Base-by-base conservation (phyloP, 2,113 vertebrate genomes). In the Epinephelus lanceolatus region DNA sequence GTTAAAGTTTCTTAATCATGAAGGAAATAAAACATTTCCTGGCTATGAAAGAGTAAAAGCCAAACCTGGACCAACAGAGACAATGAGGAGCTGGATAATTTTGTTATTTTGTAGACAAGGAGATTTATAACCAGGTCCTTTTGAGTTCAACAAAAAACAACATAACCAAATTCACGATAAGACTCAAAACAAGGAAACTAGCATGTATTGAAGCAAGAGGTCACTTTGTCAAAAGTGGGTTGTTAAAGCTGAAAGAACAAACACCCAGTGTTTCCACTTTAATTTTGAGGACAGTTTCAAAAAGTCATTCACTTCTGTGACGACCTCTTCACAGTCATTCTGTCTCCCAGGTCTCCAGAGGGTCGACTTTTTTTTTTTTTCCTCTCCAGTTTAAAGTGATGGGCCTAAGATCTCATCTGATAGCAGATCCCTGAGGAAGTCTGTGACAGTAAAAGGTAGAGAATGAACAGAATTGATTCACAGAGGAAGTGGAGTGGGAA, bases 391-490 rank as follows among this genome's bases (percentile, higher is more conserved):
- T 87, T 66, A 83, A 88, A 85, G 75, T 72, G 75, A 87, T 84
- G 53, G 47, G 45, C 56, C 61, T 75, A 25, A 85, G 76, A 91
- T 86, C 66, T 87, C 62, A 71, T 81, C 73, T 71, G 80, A 84
- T 83, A 86, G 62, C 27, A 49, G 49, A 75, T 85, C 83, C 42
- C 83, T 0, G 30, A 90, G 78, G 85, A 86, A 56, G 55, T 52
- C 33, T 14, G 30, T 65, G 82, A 78, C 83, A 76, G 69, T 60
- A 85, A 78, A 85, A 76, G 42, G 67, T 65, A 52, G 30, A 60
- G 53, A 84, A 27, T 52, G 68, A 84, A 21, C 23, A 30, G 65
- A 83, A 71, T 47, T 78, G 66, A 87, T 80, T 76, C 45, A 51
- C 40, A 72, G 40, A 30, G 61, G 69, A 75, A 47, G 4, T 25